Conservation (phyloP, 2,113 vertebrate genomes). For the Engraulis encrasicolus region DNA sequence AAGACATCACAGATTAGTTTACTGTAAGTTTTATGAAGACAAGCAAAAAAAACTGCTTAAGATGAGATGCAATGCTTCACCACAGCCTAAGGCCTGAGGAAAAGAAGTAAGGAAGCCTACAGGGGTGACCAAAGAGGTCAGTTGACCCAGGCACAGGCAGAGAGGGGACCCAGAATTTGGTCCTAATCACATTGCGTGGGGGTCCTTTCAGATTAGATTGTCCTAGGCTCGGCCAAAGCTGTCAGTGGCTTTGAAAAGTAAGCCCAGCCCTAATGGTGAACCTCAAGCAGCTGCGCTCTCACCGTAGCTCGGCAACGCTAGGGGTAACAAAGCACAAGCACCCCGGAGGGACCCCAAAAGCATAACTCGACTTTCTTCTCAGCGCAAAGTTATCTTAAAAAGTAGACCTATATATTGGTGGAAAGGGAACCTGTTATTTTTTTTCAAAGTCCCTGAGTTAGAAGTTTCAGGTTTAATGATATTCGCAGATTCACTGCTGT, state of each 20-base stretch:
- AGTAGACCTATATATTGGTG: conserved; percentile 33
- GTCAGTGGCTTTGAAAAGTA: too few relatives aligned
- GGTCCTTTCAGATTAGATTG: too few relatives aligned
- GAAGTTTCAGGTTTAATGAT: conserved; percentile 49
- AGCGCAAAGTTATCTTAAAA: conserved; percentile 44
- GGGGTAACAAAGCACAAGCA: conserved; percentile 23
- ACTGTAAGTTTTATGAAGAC: not conserved
- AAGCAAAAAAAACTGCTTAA: not conserved
- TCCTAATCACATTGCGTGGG: too few relatives aligned
- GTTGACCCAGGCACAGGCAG: too few relatives aligned
- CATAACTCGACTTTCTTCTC: conserved; percentile 12
- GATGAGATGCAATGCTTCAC: not conserved
- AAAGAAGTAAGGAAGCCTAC: too few relatives aligned
- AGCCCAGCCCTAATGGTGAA: not conserved
- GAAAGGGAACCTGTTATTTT: not conserved
- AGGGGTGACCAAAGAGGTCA: too few relatives aligned
- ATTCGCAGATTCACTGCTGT: conserved; percentile 57
- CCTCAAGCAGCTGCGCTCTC: conserved; percentile 29
- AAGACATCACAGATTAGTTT: not conserved
- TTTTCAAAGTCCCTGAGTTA: not conserved
- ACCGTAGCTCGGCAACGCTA: conserved; percentile 36
- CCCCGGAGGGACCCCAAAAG: conserved; percentile 41
- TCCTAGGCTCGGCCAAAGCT: too few relatives aligned
- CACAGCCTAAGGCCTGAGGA: not conserved
- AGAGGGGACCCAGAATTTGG: too few relatives aligned